A percentile compares a stretch with the other conserved stretches of the same genome.
These are phyloP conservation scores for Oncorhynchus kisutch DNA, from an alignment of 2,113 vertebrate species.

Conservation along the genomic window DNA sequence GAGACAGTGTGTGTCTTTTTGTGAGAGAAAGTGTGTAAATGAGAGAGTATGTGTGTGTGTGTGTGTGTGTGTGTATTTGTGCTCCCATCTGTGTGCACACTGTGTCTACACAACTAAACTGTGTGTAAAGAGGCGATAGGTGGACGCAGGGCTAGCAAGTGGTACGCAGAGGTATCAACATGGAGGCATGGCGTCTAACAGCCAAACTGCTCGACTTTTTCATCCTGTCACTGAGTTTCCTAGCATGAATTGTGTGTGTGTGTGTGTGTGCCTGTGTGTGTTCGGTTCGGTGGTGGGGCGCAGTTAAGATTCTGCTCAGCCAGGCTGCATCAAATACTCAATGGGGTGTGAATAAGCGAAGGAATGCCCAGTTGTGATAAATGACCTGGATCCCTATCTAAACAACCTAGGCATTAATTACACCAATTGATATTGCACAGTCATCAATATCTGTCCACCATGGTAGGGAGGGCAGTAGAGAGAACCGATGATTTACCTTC, in stretches of 20 bases:
- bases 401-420: conserved; percentile 76
- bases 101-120: neutral
- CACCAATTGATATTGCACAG: conserved; percentile 68
- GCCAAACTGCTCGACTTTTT: neutral
- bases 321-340: conserved; percentile 62
- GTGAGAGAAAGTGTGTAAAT: neutral
- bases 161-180: neutral
- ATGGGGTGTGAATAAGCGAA: conserved; percentile 65
- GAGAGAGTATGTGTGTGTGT: neutral
- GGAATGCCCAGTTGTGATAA: conserved; percentile 64
- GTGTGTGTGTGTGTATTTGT: conserved; percentile 10
- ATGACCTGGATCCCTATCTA: conserved; percentile 62
- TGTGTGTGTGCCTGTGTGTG: neutral
- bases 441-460: conserved; percentile 70
- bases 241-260: neutral
- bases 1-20: conserved; percentile 2
- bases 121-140: neutral
- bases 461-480: conserved; percentile 3
- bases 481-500: neutral
- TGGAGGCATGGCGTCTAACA: neutral
- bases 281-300: neutral
- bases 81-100: neutral
- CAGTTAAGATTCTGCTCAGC: conserved; percentile 72
- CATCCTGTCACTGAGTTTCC: neutral
- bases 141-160: neutral